These are phyloP conservation scores for Dendrocincla tyrannina DNA, from an alignment of 2,797 vertebrate species.

Conservation along the genomic window DNA sequence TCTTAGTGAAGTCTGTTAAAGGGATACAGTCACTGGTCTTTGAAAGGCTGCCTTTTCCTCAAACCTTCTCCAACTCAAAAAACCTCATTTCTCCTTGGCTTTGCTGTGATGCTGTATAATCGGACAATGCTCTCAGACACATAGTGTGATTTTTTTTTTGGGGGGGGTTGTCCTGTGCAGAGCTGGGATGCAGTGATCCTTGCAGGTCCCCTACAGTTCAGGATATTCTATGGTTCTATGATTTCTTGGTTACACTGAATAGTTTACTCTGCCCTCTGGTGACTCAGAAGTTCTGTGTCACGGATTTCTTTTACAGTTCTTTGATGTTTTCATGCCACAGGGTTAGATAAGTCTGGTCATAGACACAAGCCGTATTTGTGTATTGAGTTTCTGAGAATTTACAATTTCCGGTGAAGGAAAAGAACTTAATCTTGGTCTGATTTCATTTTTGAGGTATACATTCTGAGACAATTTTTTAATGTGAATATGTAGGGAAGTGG, in stretches of 20 bases:
- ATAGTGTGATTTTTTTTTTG: background rate
- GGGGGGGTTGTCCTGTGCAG: background rate
- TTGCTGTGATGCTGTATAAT: background rate
- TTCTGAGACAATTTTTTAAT: background rate
- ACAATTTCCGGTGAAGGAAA: background rate
- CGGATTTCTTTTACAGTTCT: background rate
- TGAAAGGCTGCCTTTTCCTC: background rate
- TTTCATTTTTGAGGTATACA: background rate
- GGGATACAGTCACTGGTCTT: background rate
- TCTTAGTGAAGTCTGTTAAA: background rate
- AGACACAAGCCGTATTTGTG: background rate
- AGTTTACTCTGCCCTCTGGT: conserved; percentile 19
- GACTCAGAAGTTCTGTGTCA: background rate
- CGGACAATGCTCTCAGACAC: background rate
- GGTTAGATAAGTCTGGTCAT: background rate
- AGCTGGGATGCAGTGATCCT: background rate
- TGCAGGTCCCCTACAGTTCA: background rate
- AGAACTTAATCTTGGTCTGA: background rate
- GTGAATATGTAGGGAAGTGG: background rate
- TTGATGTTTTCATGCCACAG: background rate
- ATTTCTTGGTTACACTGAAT: background rate
- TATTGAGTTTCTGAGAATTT: background rate
- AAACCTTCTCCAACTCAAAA: background rate
- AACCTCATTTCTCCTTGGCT: background rate
- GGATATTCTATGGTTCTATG: background rate